A percentile compares a stretch with the other conserved stretches of the same genome.
Evolutionary conservation across 2,888 invertebrate species (phyloP).

Genomic region (Serrognathus titanus): DNA sequence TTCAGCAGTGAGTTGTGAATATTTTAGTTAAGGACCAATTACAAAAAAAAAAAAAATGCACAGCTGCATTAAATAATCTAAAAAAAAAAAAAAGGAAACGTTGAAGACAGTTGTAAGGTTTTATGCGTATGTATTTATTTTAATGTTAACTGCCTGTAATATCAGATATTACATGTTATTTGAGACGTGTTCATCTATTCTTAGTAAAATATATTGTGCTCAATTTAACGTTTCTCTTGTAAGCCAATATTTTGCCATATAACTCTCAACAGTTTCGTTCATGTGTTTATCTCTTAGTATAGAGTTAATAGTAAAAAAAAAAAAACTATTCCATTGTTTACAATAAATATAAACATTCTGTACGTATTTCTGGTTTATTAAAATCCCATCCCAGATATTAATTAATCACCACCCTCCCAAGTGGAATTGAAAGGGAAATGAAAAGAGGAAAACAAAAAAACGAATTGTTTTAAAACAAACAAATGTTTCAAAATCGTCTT

Average conservation of each 20-base stretch:
- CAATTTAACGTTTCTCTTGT: constrained; percentile 4
- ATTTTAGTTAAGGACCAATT: too few species aligned
- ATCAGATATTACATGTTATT: background rate
- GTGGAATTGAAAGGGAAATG: too few species aligned
- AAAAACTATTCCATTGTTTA: constrained; percentile 17
- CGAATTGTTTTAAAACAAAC: too few species aligned
- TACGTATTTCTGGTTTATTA: too few species aligned
- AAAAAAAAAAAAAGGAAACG: too few species aligned
- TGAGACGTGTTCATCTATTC: constrained; percentile 7
- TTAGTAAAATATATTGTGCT: constrained; percentile 7
- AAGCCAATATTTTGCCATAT: constrained; percentile 17
- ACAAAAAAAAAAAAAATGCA: too few species aligned
- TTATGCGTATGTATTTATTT: background rate
- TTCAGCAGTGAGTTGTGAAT: too few species aligned
- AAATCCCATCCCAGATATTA: too few species aligned
- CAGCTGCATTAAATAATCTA: too few species aligned
- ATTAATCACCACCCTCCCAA: too few species aligned
- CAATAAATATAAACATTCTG: constrained; percentile 9
- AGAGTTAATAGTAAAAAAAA: constrained; percentile 9
- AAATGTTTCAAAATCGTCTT: background rate
- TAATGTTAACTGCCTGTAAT: constrained; percentile 1
- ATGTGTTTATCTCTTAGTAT: constrained; percentile 17
- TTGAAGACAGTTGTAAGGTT: background rate
- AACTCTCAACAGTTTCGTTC: constrained; percentile 12
- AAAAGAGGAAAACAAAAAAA: too few species aligned